phyloP scores from a whole-genome alignment of 2,888 invertebrate genomes.

The Lutraria lutraria region DNA sequence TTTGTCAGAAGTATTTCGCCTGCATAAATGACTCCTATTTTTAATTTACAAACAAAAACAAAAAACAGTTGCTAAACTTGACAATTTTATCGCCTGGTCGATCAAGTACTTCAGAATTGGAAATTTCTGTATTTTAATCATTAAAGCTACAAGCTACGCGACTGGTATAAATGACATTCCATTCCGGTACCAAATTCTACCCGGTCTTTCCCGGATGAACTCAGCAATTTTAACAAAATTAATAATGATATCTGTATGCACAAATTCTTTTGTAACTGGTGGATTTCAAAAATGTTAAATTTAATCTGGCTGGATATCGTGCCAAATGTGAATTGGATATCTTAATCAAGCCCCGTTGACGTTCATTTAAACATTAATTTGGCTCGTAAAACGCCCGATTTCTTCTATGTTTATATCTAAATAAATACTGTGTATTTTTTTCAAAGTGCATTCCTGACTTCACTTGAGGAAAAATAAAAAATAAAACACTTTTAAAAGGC shows the following conservation, averaged over 20 bases:
- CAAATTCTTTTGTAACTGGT: not conserved
- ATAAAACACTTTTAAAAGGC: not conserved
- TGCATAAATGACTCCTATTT: not conserved
- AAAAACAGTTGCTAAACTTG: not conserved
- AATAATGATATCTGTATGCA: not conserved
- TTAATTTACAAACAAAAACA: not conserved
- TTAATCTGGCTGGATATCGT: not conserved
- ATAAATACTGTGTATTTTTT: conserved; percentile 3
- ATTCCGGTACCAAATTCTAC: not conserved
- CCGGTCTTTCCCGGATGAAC: not conserved
- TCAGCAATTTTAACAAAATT: conserved; percentile 25
- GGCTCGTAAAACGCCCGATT: conserved; percentile 7
- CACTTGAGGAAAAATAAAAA: not conserved
- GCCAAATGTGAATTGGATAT: conserved; percentile 7
- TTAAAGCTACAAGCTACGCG: not conserved
- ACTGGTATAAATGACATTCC: conserved; percentile 13
- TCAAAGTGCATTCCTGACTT: not conserved
- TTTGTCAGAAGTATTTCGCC: not conserved
- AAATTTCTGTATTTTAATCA: not conserved
- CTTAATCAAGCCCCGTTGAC: not conserved
- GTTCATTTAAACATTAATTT: conserved; percentile 3
- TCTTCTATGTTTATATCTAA: not conserved
- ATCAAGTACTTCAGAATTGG: not conserved
- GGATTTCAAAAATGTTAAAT: not conserved
- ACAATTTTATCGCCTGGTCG: not conserved